These are phyloP conservation scores for Poecile atricapillus DNA, from an alignment of 2,113 vertebrate species.

Conservation along the genomic window DNA sequence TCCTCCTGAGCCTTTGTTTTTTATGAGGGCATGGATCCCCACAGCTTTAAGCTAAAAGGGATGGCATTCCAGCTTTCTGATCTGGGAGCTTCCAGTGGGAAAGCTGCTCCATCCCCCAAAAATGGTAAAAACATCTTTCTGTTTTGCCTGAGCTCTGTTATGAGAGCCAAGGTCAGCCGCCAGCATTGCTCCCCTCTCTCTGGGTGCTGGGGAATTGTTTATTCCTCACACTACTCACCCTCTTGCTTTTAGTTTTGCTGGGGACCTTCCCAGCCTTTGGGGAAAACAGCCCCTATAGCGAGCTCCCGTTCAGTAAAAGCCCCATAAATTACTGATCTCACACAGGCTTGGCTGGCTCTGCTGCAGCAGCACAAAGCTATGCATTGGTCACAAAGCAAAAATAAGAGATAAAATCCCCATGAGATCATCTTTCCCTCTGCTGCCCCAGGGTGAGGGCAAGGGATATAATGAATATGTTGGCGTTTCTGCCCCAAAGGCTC, in stretches of 20 bases:
- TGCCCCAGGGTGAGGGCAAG: background rate
- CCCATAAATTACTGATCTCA: background rate
- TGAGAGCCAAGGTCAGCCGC: background rate
- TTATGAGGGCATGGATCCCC: background rate
- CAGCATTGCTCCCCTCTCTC: background rate
- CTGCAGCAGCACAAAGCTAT: slow-evolving; percentile 42
- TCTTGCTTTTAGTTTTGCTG: background rate
- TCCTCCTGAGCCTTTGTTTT: background rate
- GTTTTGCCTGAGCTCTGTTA: background rate
- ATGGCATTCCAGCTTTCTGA: background rate
- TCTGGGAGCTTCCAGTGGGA: background rate
- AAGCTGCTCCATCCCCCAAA: background rate
- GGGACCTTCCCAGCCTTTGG: background rate
- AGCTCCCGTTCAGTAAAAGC: background rate
- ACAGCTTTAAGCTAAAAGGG: background rate
- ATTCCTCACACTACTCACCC: background rate
- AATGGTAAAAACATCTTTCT: background rate
- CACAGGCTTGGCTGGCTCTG: background rate
- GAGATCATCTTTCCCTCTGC: slow-evolving; percentile 43
- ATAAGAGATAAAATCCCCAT: slow-evolving; percentile 19
- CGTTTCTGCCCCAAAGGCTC: background rate
- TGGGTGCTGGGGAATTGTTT: background rate
- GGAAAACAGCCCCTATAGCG: background rate
- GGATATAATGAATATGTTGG: background rate
- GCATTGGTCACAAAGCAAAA: slow-evolving; percentile 10